These are phyloP conservation scores for Junonia oenone DNA, from an alignment of 2,888 invertebrate species.

Conservation along the genomic window DNA sequence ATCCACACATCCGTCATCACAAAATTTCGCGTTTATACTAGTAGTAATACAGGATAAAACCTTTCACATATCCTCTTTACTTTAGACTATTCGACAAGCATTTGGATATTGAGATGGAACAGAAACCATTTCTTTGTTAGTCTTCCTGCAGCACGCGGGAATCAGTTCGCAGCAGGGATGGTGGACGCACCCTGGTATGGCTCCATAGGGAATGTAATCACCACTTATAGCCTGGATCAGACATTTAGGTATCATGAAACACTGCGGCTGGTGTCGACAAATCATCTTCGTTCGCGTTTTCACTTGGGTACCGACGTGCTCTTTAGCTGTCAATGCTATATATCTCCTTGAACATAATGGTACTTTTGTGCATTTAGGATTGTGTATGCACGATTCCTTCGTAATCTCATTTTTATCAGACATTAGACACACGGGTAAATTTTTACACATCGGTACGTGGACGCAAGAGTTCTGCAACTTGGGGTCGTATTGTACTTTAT, in stretches of 20 bases:
- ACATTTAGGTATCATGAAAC: conserved; percentile 53
- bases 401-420: conserved; percentile 18
- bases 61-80: too few species aligned
- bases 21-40: too few species aligned
- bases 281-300: conserved; percentile 35
- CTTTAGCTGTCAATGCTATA: conserved; percentile 40
- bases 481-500: conserved; percentile 36
- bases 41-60: too few species aligned
- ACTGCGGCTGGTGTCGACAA: conserved; percentile 50
- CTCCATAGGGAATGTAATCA: conserved; percentile 37
- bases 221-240: conserved; percentile 39
- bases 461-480: conserved; percentile 42
- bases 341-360: conserved; percentile 43
- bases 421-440: conserved; percentile 39
- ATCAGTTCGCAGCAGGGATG: conserved; percentile 51
- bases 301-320: conserved; percentile 44
- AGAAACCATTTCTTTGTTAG: conserved; percentile 48
- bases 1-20: too few species aligned
- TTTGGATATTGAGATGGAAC: conserved; percentile 49
- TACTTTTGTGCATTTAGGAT: conserved; percentile 39
- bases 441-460: conserved; percentile 50
- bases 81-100: conserved; percentile 51
- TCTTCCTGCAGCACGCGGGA: conserved; percentile 55
- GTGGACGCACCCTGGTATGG: conserved; percentile 49
- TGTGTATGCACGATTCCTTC: conserved; percentile 33